Evolutionary conservation across 2,888 invertebrate genomes (phyloP).

Genomic region (Caenorhabditis sp.): DNA sequence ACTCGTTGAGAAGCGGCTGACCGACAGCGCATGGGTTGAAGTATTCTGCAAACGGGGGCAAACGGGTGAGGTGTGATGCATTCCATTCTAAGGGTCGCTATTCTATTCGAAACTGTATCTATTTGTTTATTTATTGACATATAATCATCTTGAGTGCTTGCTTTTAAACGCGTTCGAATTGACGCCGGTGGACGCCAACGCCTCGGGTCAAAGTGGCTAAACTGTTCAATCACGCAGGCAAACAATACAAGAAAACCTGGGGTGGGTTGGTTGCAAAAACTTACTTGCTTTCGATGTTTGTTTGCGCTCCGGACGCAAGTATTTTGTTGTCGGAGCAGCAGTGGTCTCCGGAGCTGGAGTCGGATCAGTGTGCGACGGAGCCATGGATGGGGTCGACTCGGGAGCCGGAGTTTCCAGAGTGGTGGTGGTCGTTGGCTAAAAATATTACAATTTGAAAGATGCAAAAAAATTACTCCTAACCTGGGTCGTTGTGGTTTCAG

Average conservation of each 20-base stretch:
- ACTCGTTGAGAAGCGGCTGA: constrained; percentile 73
- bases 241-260: constrained; percentile 34
- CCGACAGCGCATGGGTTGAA: constrained; percentile 75
- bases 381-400: constrained; percentile 51
- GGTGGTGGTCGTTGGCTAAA: constrained; percentile 46
- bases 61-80: constrained; percentile 25
- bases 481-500: constrained; percentile 23
- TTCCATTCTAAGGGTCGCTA: constrained; percentile 23
- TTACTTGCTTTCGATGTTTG: constrained; percentile 57
- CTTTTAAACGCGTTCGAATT: constrained; percentile 24
- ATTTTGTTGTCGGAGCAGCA: constrained; percentile 54
- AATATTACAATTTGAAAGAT: too few relatives aligned
- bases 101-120: constrained; percentile 25
- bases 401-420: constrained; percentile 58
- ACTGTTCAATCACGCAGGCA: constrained; percentile 51
- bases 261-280: constrained; percentile 37
- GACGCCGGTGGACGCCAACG: constrained; percentile 11
- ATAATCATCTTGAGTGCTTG: constrained; percentile 50
- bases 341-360: constrained; percentile 50
- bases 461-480: too few relatives aligned
- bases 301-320: constrained; percentile 65
- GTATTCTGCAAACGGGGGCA: constrained; percentile 62
- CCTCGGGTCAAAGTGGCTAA: constrained; percentile 32
- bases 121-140: constrained; percentile 48
- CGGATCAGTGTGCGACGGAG: constrained; percentile 52